Percentiles rank a stretch among this genome's conserved stretches.
Conservation (phyloP, 2,888 invertebrate genomes). For the Ethmia dodecea region DNA sequence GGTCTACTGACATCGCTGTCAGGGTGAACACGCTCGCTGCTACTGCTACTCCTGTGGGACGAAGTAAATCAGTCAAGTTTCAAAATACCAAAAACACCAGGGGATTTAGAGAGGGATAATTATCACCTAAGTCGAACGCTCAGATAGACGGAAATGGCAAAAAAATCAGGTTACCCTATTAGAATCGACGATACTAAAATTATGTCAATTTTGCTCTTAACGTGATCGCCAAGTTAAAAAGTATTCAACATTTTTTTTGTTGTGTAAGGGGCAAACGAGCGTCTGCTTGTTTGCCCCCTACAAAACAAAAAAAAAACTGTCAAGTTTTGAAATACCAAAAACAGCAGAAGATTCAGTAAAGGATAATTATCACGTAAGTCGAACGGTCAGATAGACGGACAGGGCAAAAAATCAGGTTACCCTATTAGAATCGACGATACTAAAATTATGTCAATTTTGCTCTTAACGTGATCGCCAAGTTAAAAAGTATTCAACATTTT, state of each 20-base stretch:
- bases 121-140: neutral
- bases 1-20: constrained; percentile 87
- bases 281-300: constrained; percentile 86
- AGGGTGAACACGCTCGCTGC: constrained; percentile 88
- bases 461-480: too few species aligned
- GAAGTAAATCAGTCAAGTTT: constrained; percentile 1
- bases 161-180: neutral
- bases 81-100: neutral
- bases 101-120: neutral
- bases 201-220: too few species aligned
- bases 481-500: too few species aligned
- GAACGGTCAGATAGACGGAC: neutral
- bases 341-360: neutral
- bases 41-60: constrained; percentile 81
- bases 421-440: neutral
- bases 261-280: constrained; percentile 87
- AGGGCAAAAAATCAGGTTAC: neutral
- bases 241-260: too few species aligned
- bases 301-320: constrained; percentile 1
- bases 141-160: neutral
- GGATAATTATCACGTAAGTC: neutral
- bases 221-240: too few species aligned
- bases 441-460: neutral
- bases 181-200: neutral
- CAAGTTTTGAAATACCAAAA: neutral